Evolutionary conservation across 2,888 invertebrate genomes (phyloP).

Genomic region (Dolichopus griseipennis): DNA sequence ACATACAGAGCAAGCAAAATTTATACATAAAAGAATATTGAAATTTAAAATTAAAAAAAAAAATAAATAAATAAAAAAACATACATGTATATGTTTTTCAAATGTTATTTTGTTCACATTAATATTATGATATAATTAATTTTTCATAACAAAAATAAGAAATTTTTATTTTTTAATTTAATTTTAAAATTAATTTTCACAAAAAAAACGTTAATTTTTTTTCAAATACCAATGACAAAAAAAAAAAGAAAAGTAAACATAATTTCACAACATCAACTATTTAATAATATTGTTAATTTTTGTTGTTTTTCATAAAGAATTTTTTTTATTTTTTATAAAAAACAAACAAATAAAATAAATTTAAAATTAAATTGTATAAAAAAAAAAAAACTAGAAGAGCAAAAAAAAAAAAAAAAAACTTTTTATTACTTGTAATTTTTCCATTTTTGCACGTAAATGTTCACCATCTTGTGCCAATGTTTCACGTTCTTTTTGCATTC

Average conservation of each 20-base stretch:
- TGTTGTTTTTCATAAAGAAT: too few species aligned
- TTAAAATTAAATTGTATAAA: neutral
- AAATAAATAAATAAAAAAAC: neutral
- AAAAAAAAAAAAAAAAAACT: neutral
- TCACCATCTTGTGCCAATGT: constrained; percentile 75
- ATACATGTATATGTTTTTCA: neutral
- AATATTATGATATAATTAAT: neutral
- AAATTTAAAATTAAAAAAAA: neutral
- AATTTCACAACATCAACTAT: too few species aligned
- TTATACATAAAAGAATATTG: neutral
- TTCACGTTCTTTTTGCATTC: constrained; percentile 85
- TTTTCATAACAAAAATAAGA: too few species aligned
- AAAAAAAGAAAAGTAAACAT: too few species aligned
- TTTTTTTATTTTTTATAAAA: constrained; percentile 12
- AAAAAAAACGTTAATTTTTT: too few species aligned
- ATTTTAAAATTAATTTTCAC: too few species aligned
- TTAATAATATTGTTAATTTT: too few species aligned
- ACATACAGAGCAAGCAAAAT: neutral
- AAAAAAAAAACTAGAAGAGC: constrained; percentile 7
- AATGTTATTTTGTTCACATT: neutral
- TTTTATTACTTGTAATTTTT: constrained; percentile 69
- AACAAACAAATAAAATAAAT: constrained; percentile 13
- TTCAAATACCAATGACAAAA: too few species aligned
- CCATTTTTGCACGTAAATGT: constrained; percentile 77
- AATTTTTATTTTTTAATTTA: too few species aligned